Evolutionary conservation across 2,113 vertebrate genomes (phyloP).

Genomic region (Heterotilapia buettikoferi): DNA sequence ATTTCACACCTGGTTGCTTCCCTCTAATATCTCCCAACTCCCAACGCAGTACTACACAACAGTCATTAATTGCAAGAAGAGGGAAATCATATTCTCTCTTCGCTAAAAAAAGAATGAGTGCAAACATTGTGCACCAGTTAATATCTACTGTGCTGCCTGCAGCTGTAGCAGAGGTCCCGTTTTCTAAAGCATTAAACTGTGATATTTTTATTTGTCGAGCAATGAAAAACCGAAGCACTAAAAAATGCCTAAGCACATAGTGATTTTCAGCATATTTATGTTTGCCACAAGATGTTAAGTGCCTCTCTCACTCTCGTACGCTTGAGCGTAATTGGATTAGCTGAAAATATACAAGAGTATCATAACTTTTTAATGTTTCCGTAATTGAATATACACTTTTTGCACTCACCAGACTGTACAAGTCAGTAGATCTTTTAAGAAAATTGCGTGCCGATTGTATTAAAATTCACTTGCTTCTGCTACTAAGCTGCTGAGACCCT

Average conservation of each 20-base stretch:
- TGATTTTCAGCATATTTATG: neutral
- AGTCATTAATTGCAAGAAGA: constrained; percentile 53
- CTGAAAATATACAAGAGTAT: neutral
- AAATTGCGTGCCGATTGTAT: neutral
- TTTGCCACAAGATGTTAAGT: neutral
- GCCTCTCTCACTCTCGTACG: neutral
- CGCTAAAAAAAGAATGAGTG: neutral
- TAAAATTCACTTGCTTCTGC: neutral
- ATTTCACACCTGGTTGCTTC: constrained; percentile 61
- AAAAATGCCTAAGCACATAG: neutral
- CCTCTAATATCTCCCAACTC: constrained; percentile 34
- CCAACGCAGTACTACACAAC: constrained; percentile 1
- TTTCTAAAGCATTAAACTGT: constrained; percentile 20
- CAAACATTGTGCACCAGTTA: constrained; percentile 6
- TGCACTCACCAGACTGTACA: neutral
- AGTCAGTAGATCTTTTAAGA: neutral
- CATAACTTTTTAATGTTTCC: neutral
- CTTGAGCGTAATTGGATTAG: neutral
- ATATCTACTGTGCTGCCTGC: constrained; percentile 12
- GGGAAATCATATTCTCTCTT: constrained; percentile 46
- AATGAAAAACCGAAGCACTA: neutral
- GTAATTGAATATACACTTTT: neutral
- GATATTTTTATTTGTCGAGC: constrained; percentile 30
- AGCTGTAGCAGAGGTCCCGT: neutral
- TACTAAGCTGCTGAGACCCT: neutral